Conservation (phyloP, 2,888 invertebrate genomes). For the Melanargia galathea region DNA sequence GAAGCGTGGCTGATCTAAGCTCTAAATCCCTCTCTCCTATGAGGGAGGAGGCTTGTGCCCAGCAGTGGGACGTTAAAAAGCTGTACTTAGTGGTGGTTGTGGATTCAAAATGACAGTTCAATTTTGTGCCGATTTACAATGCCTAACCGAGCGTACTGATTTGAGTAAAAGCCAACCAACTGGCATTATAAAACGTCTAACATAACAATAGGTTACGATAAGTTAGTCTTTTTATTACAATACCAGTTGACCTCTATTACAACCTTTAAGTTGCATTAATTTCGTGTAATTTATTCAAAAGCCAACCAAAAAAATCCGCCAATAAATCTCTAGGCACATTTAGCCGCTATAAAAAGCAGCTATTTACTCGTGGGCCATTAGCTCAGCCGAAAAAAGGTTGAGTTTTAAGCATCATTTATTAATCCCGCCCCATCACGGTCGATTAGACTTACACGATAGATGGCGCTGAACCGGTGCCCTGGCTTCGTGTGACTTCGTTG, state of each 20-base stretch:
- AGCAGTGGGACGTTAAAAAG: too few relatives aligned
- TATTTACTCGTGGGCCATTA: conserved; percentile 76
- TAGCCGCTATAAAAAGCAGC: conserved; percentile 63
- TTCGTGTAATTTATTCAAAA: conserved; percentile 62
- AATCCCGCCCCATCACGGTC: conserved; percentile 67
- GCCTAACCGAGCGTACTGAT: not conserved
- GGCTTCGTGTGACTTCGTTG: conserved; percentile 26
- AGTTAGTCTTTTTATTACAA: too few relatives aligned
- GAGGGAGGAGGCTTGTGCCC: too few relatives aligned
- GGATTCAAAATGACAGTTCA: too few relatives aligned
- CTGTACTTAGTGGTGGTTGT: too few relatives aligned
- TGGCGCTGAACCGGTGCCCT: conserved; percentile 28
- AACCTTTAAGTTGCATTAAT: conserved; percentile 11
- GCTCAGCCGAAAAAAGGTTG: conserved; percentile 78
- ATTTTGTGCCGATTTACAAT: too few relatives aligned
- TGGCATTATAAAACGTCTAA: not conserved
- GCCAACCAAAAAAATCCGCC: conserved; percentile 57
- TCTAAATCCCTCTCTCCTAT: too few relatives aligned
- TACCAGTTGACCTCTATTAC: too few relatives aligned
- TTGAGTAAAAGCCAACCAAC: not conserved
- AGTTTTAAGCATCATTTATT: conserved; percentile 78
- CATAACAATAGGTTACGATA: too few relatives aligned
- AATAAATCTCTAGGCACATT: conserved; percentile 58
- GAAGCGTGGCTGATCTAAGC: too few relatives aligned
- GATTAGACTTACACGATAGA: conserved; percentile 69